These are phyloP conservation scores for Scarus forsteni DNA, from an alignment of 2,797 vertebrate species.

Conservation along the genomic window DNA sequence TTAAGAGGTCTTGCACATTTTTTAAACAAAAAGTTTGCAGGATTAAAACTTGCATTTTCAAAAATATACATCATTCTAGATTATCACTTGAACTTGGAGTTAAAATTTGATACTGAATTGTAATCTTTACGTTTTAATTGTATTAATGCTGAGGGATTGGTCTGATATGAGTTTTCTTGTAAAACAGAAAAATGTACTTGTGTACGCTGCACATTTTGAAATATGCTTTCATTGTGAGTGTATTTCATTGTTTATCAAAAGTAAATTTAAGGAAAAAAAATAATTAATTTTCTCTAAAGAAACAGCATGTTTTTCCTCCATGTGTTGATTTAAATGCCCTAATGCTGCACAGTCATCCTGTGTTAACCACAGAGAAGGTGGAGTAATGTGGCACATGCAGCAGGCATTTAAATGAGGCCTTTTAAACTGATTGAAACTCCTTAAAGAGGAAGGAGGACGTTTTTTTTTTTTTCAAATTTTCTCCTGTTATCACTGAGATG, in stretches of 20 bases:
- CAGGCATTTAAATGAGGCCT: constrained; percentile 66
- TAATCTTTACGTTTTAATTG: background rate
- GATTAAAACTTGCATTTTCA: background rate
- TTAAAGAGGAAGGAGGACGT: background rate
- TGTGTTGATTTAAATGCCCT: constrained; percentile 68
- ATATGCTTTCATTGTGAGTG: background rate
- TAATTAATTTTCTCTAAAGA: background rate
- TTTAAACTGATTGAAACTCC: constrained; percentile 52
- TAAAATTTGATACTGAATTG: background rate
- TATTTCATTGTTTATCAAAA: too few relatives aligned
- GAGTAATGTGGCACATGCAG: background rate
- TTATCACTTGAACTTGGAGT: background rate
- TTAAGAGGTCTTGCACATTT: too few relatives aligned
- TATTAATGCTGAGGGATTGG: background rate
- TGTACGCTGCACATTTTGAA: background rate
- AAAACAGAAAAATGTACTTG: background rate
- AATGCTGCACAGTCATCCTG: constrained; percentile 46
- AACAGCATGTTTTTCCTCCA: constrained; percentile 15
- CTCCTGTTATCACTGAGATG: background rate
- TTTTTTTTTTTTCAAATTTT: background rate
- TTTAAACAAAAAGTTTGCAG: too few relatives aligned
- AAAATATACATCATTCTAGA: background rate
- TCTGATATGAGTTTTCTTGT: background rate
- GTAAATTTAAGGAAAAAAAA: background rate
- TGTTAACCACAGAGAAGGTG: constrained; percentile 61